Conservation (phyloP, 2,888 invertebrate genomes). For the Blera fallax region DNA sequence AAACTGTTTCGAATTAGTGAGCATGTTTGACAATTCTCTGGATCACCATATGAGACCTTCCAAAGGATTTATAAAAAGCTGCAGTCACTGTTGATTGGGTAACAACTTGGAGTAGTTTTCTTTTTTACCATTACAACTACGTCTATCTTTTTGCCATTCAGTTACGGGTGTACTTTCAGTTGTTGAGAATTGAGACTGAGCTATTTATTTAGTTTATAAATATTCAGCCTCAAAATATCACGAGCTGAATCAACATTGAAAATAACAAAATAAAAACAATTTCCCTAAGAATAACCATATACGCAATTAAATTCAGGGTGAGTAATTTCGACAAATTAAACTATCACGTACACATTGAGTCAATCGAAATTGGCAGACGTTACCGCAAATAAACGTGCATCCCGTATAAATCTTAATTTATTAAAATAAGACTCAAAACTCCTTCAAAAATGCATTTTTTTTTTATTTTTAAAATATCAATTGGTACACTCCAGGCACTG, state of each 20-base stretch:
- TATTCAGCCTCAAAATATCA: no score
- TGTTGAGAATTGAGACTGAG: no score
- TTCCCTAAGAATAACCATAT: not conserved
- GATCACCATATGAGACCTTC: no score
- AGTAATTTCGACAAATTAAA: not conserved
- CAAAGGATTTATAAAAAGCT: no score
- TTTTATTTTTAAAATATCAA: not conserved
- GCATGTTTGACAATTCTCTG: no score
- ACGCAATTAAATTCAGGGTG: not conserved
- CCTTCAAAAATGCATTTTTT: not conserved
- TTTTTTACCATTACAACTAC: no score
- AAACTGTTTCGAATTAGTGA: no score
- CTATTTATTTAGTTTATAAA: no score
- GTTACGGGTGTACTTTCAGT: no score
- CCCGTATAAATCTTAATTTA: not conserved
- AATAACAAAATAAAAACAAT: not conserved
- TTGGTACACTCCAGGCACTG: conserved; percentile 4
- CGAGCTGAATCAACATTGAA: not conserved
- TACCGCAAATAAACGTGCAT: not conserved
- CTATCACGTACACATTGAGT: not conserved
- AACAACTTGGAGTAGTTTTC: no score
- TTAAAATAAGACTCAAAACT: not conserved
- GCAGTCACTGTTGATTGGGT: no score
- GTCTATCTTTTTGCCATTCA: no score
- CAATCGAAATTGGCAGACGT: not conserved